A percentile compares a stretch with the other conserved stretches of the same genome.
Evolutionary conservation across 1,140 invertebrate species (phyloP).

Genomic region (Globodera ellingtonae): DNA sequence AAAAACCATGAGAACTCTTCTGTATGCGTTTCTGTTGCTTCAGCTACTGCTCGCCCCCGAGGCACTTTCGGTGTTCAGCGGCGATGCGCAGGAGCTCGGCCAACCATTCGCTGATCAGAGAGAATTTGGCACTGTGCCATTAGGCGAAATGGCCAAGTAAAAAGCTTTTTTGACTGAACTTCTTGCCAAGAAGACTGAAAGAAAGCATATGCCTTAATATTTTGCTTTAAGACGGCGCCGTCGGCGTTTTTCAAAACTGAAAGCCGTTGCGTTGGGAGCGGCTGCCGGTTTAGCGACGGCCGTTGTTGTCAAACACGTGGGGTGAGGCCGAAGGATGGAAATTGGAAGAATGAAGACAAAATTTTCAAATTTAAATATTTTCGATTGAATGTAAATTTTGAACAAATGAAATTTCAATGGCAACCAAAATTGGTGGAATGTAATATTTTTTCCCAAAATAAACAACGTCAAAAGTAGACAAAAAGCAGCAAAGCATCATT

Average conservation of each 20-base stretch:
- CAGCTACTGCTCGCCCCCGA: neutral
- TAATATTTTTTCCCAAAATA: no score
- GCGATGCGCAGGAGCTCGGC: neutral
- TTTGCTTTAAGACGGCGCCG: neutral
- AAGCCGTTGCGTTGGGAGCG: neutral
- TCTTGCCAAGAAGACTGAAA: neutral
- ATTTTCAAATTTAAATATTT: no score
- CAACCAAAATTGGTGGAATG: no score
- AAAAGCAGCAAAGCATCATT: no score
- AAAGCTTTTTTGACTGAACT: neutral
- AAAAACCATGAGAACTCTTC: neutral
- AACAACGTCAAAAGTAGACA: no score
- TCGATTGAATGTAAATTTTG: no score
- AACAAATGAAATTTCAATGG: no score
- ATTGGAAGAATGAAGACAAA: no score
- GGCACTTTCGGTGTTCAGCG: neutral
- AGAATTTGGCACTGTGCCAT: neutral
- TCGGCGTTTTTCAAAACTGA: neutral
- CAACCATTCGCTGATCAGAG: neutral
- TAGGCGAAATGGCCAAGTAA: neutral
- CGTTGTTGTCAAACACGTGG: neutral
- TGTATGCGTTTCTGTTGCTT: neutral
- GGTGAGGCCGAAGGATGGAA: neutral
- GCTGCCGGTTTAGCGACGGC: neutral
- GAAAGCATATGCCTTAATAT: no score